Base-by-base conservation (phyloP, 1,140 invertebrate genomes). In the Aphidius gifuensis region DNA sequence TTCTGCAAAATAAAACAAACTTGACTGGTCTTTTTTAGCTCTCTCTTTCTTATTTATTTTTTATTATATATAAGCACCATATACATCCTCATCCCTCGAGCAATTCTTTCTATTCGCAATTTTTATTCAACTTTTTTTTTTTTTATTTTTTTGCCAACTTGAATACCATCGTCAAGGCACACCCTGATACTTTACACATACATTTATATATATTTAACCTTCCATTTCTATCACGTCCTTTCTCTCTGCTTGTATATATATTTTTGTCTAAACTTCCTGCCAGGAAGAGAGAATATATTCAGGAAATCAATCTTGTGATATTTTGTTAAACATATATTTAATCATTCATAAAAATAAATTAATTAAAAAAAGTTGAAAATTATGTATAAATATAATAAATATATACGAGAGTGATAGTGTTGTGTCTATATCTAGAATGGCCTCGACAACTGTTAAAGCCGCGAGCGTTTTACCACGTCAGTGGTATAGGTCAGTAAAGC, bases 401-500 rank as follows among this genome's bases (percentile, higher is more conserved):
- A 4, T 32, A 32, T 32, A 32, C 4, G 23, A 32, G 23, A 32
- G 23, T 32, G 23, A 32, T 32, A 32, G 23, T 32, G 23, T 32
- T 32, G 23, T 3, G 23, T 32, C 23, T 32, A 32, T 2, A 32
- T 32, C 2, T 32, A 32, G 23, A 32, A 32, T 32, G 23, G 23
- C 23, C 23, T 32, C 23, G 23, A 32, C 23, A 32, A 32, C 2
- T 32, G 23, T 32, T 32, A 3, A 32, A 32, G 23, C 23, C 23
- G 4, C 23, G 23, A 32, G 23, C 23, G 4, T 32, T 32, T 32
- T 32, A 32, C 5, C 16, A 38, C 16, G 43, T 48, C 23, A 62
- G 58, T 77, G 76, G 75, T 79, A 76, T 79, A 78, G 77, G 77
- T 79, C 76, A 79, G 76, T 78, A 71, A 77, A 78, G 77, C 74